A percentile compares a stretch with the other conserved stretches of the same genome.
phyloP scores from a whole-genome alignment of 2,888 invertebrate species.

The Rhamnusium bicolor region DNA sequence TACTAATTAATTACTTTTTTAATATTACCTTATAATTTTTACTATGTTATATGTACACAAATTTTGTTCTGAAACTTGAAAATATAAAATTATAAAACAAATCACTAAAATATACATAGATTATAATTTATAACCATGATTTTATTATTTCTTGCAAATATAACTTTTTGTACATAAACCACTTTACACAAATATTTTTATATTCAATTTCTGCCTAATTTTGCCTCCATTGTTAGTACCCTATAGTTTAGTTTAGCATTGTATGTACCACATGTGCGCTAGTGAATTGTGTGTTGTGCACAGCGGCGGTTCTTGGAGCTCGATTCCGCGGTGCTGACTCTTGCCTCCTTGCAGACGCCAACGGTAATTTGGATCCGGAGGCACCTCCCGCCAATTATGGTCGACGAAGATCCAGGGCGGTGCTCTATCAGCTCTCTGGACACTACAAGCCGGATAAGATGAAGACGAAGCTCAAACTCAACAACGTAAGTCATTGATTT shows the following conservation, averaged over 20 bases:
- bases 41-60: too few relatives aligned
- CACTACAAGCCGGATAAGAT: constrained; percentile 96
- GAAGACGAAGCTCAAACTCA: constrained; percentile 94
- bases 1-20: too few relatives aligned
- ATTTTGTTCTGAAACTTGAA: too few relatives aligned
- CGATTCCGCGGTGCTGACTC: constrained; percentile 86
- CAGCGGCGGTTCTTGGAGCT: constrained; percentile 86
- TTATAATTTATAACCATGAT: too few relatives aligned
- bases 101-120: too few relatives aligned
- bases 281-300: constrained; percentile 65
- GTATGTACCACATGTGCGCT: constrained; percentile 43
- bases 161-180: background rate
- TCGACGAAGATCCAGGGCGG: constrained; percentile 92
- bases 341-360: constrained; percentile 87
- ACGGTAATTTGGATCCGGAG: constrained; percentile 82
- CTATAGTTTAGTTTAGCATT: constrained; percentile 30
- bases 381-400: constrained; percentile 91
- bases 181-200: background rate
- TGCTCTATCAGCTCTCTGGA: constrained; percentile 96
- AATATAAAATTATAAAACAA: too few relatives aligned
- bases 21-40: too few relatives aligned
- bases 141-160: too few relatives aligned
- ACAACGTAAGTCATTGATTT: constrained; percentile 85
- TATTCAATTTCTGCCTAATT: constrained; percentile 23
- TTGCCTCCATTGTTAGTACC: constrained; percentile 32